Percentiles rank a stretch among this genome's conserved stretches.
Evolutionary conservation across 2,888 invertebrate species (phyloP).

Genomic region (Sarcophaga variegata): DNA sequence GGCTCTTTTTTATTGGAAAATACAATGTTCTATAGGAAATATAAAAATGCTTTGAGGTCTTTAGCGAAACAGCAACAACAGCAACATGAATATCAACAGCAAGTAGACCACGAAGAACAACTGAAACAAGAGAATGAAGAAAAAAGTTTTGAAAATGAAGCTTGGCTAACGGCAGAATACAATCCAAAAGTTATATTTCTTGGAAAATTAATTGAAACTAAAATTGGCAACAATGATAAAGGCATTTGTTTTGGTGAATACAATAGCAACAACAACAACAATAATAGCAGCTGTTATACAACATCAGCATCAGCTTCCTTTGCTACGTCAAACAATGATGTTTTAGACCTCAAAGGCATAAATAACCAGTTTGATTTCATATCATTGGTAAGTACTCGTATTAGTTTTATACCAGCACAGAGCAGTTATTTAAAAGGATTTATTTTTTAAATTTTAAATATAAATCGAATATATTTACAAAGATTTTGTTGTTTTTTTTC

Average conservation of each 20-base stretch:
- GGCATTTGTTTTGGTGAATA: slow-evolving; percentile 63
- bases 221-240: slow-evolving; percentile 73
- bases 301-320: slow-evolving; percentile 61
- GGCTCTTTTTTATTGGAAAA: slow-evolving; percentile 80
- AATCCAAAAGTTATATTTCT: slow-evolving; percentile 79
- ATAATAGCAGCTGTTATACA: slow-evolving; percentile 35
- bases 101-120: slow-evolving; percentile 26
- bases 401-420: slow-evolving; percentile 32
- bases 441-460: slow-evolving; percentile 1
- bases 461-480: not conserved
- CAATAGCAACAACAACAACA: slow-evolving; percentile 11
- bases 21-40: slow-evolving; percentile 79
- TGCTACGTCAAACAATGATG: slow-evolving; percentile 47
- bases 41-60: slow-evolving; percentile 72
- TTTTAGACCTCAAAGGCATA: slow-evolving; percentile 65
- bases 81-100: not conserved
- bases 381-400: slow-evolving; percentile 62
- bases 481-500: not conserved
- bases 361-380: slow-evolving; percentile 67
- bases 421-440: slow-evolving; percentile 8
- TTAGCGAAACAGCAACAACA: slow-evolving; percentile 33
- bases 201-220: slow-evolving; percentile 81
- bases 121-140: slow-evolving; percentile 33
- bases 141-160: slow-evolving; percentile 65
- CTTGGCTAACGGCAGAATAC: slow-evolving; percentile 69